Base-by-base conservation (phyloP, 2,888 invertebrate genomes). In the Seira ritae region DNA sequence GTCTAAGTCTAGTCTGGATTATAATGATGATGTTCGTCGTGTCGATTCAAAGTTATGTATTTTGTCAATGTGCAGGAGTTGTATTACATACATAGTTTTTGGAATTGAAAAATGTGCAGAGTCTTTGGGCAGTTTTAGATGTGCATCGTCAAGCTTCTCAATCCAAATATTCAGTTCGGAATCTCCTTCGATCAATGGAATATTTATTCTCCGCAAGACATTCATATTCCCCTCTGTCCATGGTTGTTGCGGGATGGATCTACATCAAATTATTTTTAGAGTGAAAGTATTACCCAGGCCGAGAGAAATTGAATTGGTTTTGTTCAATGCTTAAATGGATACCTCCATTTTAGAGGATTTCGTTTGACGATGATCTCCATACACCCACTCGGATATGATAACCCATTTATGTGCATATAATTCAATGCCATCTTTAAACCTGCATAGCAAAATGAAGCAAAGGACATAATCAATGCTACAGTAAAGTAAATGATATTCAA, bases 181-280 rank as follows among this genome's bases (percentile, higher is more conserved):
- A 94, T 72, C 94, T 93, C 86, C 94, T 91, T 84, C 92, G 92
- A 90, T 94, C 94, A 67, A 94, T 93, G 3, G 94, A 92, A 89
- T 94, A 94, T 90, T 94, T 93, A 91, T 94, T 94, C 89, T 94
- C 94, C 0, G 94, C 94, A 89, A 94, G 94, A 88, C 94, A 95
- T 90, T 94, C 94, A 94, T 55, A 55, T 15, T 55, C 55, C 12
- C 55, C 55, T 12, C 55, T 12, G 17, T 55, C 55, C 55, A 55
- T 55, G 6, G 55, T 55, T 12, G 55, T 55, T 12, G 55, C 55
- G 15, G 55, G 55, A 55, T 55, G 55, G 15, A 55, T 55, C 17
- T 55, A 12, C 42, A 42, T 42, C 12, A n/a, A n/a, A n/a, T n/a
- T n/a, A n/a, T n/a, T n/a, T n/a, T n/a, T n/a, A n/a, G n/a, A n/a